Base-by-base conservation (phyloP, 2,797 vertebrate species). In the Loris lydekkerianus region DNA sequence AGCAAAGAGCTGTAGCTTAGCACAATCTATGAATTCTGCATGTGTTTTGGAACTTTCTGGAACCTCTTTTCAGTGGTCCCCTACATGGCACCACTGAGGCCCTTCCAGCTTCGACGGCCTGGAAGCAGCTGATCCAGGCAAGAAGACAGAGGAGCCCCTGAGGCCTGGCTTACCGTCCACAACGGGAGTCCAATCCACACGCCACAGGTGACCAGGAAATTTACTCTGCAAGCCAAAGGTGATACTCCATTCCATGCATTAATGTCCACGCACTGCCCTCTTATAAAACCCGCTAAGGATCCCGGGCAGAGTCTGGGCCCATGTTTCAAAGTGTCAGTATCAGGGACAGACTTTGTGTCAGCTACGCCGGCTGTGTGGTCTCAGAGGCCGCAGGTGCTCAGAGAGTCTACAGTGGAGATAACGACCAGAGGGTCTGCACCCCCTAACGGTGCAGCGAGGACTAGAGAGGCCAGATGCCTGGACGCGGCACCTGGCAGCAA, bases 391-490 rank as follows among this genome's bases (percentile, higher is more conserved):
- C n/a, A 17, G 72, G 2, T 3, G 1, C 63, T 65, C 25, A 14
- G 31, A 14, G 61, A 67, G 65, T 14, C 27, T 0, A 29, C 29
- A 11, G 21, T 0, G 0, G 25, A 46, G 46, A 27, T 0, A 0
- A 17, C 29, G 1, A 7, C 3, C 1, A 7, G 17, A 20, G 69
- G 3, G 0, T 17, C 6, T 7, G 1, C 34, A 8, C 21, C 11
- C 9, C 3, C 0, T 0, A 7, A 3, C 56, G 61, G 1, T 4
- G 10, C 1, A 11, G 53, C 0, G 9, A 37, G 34, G 20, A 9
- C 25, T 0, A 15, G 34, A 23, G n/a, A 4, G 1, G 10, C 1
- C 29, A 13, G 0, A 13, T 1, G 10, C 4, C 18, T 17, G 29
- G 56, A 13, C 0, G 4, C 3, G 4, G 40, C 1, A 31, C 75